phyloP scores from a whole-genome alignment of 1,140 invertebrate genomes.

The Lordiphosa clarofinis region DNA sequence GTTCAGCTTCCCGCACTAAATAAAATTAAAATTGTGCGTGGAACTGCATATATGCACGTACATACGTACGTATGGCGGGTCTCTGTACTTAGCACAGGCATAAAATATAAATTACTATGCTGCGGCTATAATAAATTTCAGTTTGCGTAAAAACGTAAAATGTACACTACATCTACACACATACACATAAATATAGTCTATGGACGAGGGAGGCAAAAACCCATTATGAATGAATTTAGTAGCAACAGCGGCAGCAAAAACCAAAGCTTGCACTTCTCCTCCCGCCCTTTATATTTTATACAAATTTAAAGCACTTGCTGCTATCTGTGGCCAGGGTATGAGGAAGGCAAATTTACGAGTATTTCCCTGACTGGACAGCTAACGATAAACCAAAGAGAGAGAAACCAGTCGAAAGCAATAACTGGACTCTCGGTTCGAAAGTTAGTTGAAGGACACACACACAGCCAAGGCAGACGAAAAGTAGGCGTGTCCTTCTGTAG shows the following conservation, averaged over 20 bases:
- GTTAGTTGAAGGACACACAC: slow-evolving; percentile 60
- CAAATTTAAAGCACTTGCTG: slow-evolving; percentile 52
- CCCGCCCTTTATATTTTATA: slow-evolving; percentile 43
- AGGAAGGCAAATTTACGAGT: slow-evolving; percentile 61
- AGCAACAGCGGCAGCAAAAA: slow-evolving; percentile 49
- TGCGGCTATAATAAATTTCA: slow-evolving; percentile 76
- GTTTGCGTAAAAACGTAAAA: slow-evolving; percentile 76
- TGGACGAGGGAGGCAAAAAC: slow-evolving; percentile 36
- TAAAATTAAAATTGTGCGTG: slow-evolving; percentile 66
- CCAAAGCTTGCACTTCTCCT: slow-evolving; percentile 55
- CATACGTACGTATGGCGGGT: slow-evolving; percentile 19
- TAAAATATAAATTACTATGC: slow-evolving; percentile 76
- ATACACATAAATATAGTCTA: neutral
- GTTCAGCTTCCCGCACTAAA: slow-evolving; percentile 19
- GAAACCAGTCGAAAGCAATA: slow-evolving; percentile 70
- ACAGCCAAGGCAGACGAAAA: slow-evolving; percentile 18
- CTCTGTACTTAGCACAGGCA: slow-evolving; percentile 65
- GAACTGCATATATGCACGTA: slow-evolving; percentile 34
- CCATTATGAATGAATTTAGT: slow-evolving; percentile 78
- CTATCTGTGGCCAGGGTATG: slow-evolving; percentile 1
- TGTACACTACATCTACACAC: slow-evolving; percentile 57
- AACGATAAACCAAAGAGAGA: slow-evolving; percentile 55
- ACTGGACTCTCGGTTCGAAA: slow-evolving; percentile 35
- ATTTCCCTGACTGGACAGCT: slow-evolving; percentile 67
- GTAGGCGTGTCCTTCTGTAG: slow-evolving; percentile 21